Evolutionary conservation across 2,113 vertebrate genomes (phyloP).

Genomic region (Gopherus evgoodei): DNA sequence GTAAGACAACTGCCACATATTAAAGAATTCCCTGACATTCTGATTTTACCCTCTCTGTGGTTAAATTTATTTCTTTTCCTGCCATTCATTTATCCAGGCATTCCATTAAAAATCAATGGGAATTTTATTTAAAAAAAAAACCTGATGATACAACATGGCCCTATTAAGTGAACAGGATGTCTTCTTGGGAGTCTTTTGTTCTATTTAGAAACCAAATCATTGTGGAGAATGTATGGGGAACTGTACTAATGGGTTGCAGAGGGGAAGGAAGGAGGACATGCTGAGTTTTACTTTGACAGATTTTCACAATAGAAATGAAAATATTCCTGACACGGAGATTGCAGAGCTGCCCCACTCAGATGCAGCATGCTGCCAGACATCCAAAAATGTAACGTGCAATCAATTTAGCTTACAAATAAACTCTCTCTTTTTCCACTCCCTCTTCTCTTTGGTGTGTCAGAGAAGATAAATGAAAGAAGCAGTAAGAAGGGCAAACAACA

Average conservation of each 20-base stretch:
- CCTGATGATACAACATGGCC: slow-evolving; percentile 36
- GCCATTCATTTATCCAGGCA: slow-evolving; percentile 12
- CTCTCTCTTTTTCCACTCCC: slow-evolving; percentile 56
- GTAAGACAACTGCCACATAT: not conserved
- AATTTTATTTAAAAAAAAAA: slow-evolving; percentile 61
- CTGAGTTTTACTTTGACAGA: slow-evolving; percentile 50
- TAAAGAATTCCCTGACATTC: not conserved
- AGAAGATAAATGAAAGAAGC: slow-evolving; percentile 75
- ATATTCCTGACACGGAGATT: slow-evolving; percentile 67
- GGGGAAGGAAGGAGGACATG: not conserved
- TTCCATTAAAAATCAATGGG: slow-evolving; percentile 52
- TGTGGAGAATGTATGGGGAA: slow-evolving; percentile 34
- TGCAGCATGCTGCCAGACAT: slow-evolving; percentile 71
- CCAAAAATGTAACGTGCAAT: slow-evolving; percentile 76
- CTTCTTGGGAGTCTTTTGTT: slow-evolving; percentile 67
- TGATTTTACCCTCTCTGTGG: not conserved
- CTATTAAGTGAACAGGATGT: slow-evolving; percentile 47
- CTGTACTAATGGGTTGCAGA: slow-evolving; percentile 24
- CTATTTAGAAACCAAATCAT: slow-evolving; percentile 41
- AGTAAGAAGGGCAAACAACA: slow-evolving; percentile 71
- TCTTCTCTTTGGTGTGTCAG: slow-evolving; percentile 76
- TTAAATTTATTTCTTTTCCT: slow-evolving; percentile 35
- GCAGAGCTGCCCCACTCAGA: slow-evolving; percentile 20
- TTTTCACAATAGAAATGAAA: slow-evolving; percentile 71
- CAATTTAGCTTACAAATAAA: slow-evolving; percentile 75